A percentile compares a stretch with the other conserved stretches of the same genome.
Evolutionary conservation across 2,888 invertebrate species (phyloP).

Genomic region (Euspilapteryx auroguttella): DNA sequence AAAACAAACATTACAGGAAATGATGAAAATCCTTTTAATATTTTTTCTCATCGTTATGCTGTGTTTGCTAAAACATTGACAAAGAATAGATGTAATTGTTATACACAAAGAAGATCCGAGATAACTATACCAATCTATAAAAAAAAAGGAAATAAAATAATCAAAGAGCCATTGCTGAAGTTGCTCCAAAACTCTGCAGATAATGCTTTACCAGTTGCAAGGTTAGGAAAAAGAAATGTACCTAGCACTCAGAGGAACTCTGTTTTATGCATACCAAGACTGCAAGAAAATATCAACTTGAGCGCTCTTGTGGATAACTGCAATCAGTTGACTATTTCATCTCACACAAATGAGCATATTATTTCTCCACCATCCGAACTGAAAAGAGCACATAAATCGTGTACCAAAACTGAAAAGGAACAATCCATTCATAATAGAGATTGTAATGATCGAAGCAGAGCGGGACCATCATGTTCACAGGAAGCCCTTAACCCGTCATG

Average conservation of each 20-base stretch:
- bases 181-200: conserved; percentile 27
- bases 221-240: conserved; percentile 5
- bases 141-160: conserved; percentile 43
- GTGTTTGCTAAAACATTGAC: conserved; percentile 13
- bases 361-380: conserved; percentile 11
- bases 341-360: conserved; percentile 15
- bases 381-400: conserved; percentile 28
- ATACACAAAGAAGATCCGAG: conserved; percentile 14
- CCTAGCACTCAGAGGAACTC: background rate
- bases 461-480: conserved; percentile 70
- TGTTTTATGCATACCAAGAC: conserved; percentile 8
- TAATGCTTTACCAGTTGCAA: conserved; percentile 5
- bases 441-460: conserved; percentile 19
- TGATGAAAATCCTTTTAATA: conserved; percentile 36
- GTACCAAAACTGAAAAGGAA: conserved; percentile 20
- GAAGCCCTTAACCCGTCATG: conserved; percentile 74
- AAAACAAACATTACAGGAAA: conserved; percentile 19
- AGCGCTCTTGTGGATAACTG: conserved; percentile 43
- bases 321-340: conserved; percentile 41
- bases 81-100: conserved; percentile 27
- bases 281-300: conserved; percentile 23
- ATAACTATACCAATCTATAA: conserved; percentile 24
- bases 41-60: conserved; percentile 12
- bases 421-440: conserved; percentile 18
- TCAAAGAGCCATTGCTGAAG: conserved; percentile 61